These are phyloP conservation scores for Serinus canaria DNA, from an alignment of 2,113 vertebrate species.

Conservation along the genomic window DNA sequence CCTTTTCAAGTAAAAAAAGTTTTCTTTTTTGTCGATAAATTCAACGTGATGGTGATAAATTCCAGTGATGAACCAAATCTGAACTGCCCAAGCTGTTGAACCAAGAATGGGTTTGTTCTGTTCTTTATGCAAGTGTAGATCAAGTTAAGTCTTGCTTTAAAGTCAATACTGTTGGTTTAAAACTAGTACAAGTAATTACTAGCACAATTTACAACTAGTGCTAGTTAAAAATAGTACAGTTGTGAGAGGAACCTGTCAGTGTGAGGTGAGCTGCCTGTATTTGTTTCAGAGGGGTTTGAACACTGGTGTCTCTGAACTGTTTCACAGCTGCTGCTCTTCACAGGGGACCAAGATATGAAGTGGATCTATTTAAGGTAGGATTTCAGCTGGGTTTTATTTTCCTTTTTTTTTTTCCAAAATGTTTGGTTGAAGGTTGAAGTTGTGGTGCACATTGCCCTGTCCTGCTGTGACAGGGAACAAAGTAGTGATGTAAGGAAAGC, in stretches of 20 bases:
- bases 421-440: background rate
- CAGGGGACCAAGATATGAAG: background rate
- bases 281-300: background rate
- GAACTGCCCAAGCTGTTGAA: background rate
- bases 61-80: background rate
- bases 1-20: background rate
- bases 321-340: background rate
- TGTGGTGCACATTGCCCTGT: background rate
- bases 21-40: background rate
- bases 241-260: background rate
- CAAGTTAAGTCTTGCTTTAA: background rate
- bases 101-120: background rate
- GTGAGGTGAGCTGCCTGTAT: background rate
- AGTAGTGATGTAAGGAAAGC: background rate
- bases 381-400: background rate
- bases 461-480: background rate
- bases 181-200: background rate
- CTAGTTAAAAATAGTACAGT: background rate
- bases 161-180: background rate
- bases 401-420: background rate
- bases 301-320: background rate
- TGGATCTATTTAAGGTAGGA: conserved; percentile 29
- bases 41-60: background rate
- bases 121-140: background rate
- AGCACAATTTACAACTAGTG: background rate